Percentiles rank a stretch among this genome's conserved stretches.
Evolutionary conservation across 1,140 invertebrate species (phyloP).

Genomic region (Leptonema lineaticorne): DNA sequence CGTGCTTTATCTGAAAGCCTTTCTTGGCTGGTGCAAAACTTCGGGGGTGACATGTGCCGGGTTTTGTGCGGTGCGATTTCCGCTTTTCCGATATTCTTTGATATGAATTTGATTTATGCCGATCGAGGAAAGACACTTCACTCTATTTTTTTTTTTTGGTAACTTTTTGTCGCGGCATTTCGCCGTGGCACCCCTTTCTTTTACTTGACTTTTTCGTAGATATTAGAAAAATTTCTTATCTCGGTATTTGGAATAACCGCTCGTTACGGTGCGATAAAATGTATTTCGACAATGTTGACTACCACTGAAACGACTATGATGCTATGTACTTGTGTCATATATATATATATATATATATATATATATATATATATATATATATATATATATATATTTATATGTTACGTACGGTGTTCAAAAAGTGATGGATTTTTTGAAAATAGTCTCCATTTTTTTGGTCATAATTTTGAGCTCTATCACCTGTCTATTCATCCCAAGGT

Average conservation of each 20-base stretch:
- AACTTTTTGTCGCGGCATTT: background rate
- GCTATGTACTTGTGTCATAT: no score
- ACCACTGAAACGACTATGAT: no score
- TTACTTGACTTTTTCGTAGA: background rate
- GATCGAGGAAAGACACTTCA: background rate
- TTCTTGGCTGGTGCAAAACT: background rate
- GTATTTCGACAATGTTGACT: no score
- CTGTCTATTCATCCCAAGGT: no score
- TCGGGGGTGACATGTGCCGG: conserved; percentile 1
- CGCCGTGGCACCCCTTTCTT: background rate
- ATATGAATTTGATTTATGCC: conserved; percentile 28
- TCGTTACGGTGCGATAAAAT: background rate
- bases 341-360: background rate
- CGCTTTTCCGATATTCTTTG: conserved; percentile 16
- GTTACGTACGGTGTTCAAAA: no score
- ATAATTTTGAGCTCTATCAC: no score
- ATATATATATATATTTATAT: no score
- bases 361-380: no score
- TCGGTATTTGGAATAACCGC: background rate
- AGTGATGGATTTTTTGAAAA: no score
- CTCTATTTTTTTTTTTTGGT: background rate
- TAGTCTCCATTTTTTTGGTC: no score
- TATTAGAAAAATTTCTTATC: conserved; percentile 16
- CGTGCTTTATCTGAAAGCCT: conserved; percentile 20
- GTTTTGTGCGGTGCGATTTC: background rate